Evolutionary conservation across 2,797 vertebrate genomes (phyloP).

Genomic region (Limnodromus scolopaceus): DNA sequence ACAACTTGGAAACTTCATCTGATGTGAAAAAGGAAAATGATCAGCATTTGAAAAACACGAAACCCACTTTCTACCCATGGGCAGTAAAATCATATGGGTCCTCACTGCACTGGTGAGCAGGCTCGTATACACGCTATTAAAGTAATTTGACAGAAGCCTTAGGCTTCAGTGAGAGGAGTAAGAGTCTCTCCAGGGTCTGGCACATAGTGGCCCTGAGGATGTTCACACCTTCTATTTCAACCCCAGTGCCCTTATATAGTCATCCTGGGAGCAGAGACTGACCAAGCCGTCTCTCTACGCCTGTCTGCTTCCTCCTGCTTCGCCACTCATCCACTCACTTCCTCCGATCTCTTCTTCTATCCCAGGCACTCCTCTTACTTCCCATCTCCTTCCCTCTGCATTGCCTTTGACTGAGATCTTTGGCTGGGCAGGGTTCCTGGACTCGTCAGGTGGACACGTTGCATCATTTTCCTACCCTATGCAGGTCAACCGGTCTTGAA

Average conservation of each 20-base stretch:
- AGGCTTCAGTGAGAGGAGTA: not conserved
- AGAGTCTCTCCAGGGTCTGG: not conserved
- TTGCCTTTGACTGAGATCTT: not conserved
- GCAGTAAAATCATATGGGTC: not conserved
- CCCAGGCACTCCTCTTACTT: not conserved
- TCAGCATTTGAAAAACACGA: not conserved
- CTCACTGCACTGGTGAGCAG: not conserved
- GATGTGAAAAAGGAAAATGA: not conserved
- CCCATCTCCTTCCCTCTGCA: not conserved
- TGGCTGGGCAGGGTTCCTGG: not conserved
- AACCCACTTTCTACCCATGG: not conserved
- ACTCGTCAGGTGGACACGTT: accelerated
- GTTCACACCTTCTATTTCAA: not conserved
- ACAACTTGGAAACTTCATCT: not conserved
- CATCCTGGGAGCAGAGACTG: not conserved
- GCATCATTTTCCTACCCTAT: not conserved
- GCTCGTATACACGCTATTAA: not conserved
- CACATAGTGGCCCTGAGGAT: not conserved
- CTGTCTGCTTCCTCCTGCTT: not conserved
- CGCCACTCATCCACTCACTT: not conserved
- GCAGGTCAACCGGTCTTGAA: not conserved
- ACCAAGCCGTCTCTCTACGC: not conserved
- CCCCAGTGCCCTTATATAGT: not conserved
- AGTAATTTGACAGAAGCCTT: not conserved
- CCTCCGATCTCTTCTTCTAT: not conserved